Base-by-base conservation (phyloP, 2,797 vertebrate species). In the Rhinella marina region DNA sequence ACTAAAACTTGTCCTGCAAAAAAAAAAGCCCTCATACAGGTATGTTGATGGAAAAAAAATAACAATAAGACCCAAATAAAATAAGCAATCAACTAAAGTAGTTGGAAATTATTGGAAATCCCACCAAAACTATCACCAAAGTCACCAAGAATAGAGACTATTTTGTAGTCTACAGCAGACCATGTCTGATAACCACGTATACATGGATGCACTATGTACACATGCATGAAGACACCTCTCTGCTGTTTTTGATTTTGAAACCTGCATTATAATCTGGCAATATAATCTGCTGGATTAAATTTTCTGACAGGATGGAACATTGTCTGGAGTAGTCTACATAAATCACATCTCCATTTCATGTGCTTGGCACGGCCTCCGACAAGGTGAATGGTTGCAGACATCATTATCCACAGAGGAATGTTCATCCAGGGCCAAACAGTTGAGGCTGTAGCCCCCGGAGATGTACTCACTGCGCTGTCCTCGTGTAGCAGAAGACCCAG, bases 391-490 rank as follows among this genome's bases (percentile, higher is more conserved):
- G 48, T 48, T 70, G 27, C 82, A 70, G n/a, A 82, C 48, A 27
- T 82, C 81, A 83, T 52, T 21, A 32, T 57, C 23, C 23, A 54
- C 0, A 83, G 50, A 54, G 8, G 27, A 83, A 70, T 56, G 81
- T 21, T 57, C 29, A 32, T 6, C 16, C 12, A 50, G 54, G n/a
- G 70, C 82, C 70, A 84, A 75, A 61, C 29, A 76, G 25, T 76
- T 32, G 41, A 12, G 68, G 23, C 17, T 11, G 6, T 23, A 25
- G 41, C 54, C 82, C 82, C n/a, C 13, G 10, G 8, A 72, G 68
- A 56, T 27, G 62, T 73, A 56, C 90, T 91, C 68, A 91, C 90
- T 86, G 84, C 89, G 88, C 27, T 86, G 82, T 48, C 50, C 81
- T 85, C 25, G 82, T 52, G 77, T 48, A 73, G 77, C 75, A 29